Evolutionary conservation across 2,888 invertebrate species (phyloP).

Genomic region (Spisula solida): DNA sequence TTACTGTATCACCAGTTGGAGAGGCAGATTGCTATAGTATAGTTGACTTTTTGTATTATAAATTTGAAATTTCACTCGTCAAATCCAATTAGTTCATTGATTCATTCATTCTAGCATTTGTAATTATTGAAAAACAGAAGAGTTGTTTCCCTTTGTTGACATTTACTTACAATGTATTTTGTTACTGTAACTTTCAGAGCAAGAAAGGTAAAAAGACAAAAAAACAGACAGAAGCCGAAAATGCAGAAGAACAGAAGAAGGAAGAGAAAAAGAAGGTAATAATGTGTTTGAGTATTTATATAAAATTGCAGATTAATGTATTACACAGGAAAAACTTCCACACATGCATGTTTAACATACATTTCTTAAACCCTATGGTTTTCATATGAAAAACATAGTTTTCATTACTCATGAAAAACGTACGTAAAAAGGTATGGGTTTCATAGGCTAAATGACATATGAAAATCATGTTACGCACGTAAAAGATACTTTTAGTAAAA

Average conservation of each 20-base stretch:
- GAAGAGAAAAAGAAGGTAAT: slow-evolving; percentile 80
- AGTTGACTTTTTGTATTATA: too few species aligned
- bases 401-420: too few species aligned
- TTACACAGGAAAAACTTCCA: too few species aligned
- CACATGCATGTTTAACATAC: too few species aligned
- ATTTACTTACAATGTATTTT: neutral
- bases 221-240: slow-evolving; percentile 86
- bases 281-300: too few species aligned
- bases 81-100: neutral
- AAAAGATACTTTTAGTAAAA: too few species aligned
- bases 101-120: neutral
- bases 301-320: too few species aligned
- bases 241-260: slow-evolving; percentile 79
- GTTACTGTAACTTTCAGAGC: slow-evolving; percentile 23
- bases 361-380: too few species aligned
- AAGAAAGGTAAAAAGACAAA: slow-evolving; percentile 89
- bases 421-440: too few species aligned
- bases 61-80: neutral
- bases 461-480: too few species aligned
- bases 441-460: too few species aligned
- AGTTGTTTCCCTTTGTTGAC: neutral
- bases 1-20: neutral
- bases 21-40: neutral
- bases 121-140: neutral
- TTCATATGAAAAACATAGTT: too few species aligned